Percentiles rank a stretch among this genome's conserved stretches.
These are phyloP conservation scores for Megastigmus dorsalis DNA, from an alignment of 2,888 invertebrate genomes.

Conservation along the genomic window DNA sequence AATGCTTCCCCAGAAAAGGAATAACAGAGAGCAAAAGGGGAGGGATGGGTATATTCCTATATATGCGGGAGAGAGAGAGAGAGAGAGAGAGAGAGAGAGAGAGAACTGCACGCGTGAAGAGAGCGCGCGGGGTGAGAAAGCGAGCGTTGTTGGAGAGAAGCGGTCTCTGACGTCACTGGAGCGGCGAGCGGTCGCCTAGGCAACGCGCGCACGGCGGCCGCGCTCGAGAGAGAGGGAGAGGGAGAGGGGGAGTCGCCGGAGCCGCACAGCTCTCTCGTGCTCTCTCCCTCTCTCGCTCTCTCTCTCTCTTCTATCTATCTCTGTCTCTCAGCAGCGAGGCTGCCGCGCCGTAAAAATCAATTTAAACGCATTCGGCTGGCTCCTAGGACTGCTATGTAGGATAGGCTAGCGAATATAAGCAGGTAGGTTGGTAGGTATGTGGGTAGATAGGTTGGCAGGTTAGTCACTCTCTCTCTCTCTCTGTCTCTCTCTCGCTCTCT, in stretches of 20 bases:
- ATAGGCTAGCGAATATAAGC: constrained; percentile 50
- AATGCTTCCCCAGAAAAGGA: not conserved
- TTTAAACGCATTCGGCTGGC: constrained; percentile 65
- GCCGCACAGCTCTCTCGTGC: not conserved
- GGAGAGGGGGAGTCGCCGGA: constrained; percentile 56
- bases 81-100: not conserved
- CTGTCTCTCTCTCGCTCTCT: no score
- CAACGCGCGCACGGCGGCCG: constrained; percentile 30
- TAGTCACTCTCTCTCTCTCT: no score
- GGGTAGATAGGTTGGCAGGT: constrained; percentile 53
- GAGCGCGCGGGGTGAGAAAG: not conserved
- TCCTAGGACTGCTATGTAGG: constrained; percentile 54
- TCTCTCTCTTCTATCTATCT: not conserved
- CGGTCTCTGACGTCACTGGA: constrained; percentile 41
- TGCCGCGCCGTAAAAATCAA: constrained; percentile 71
- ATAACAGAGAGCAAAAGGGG: not conserved
- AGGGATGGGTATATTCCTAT: no score
- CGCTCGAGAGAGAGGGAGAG: constrained; percentile 55
- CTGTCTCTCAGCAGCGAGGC: constrained; percentile 69
- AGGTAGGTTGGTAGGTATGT: constrained; percentile 59
- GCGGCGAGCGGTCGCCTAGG: constrained; percentile 42
- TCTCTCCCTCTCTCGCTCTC: constrained; percentile 56
- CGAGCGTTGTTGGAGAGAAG: not conserved
- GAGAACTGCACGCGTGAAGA: not conserved
- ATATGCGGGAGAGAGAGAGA: not conserved